Conservation (phyloP, 1,140 invertebrate species). For the Hetaerina americana region DNA sequence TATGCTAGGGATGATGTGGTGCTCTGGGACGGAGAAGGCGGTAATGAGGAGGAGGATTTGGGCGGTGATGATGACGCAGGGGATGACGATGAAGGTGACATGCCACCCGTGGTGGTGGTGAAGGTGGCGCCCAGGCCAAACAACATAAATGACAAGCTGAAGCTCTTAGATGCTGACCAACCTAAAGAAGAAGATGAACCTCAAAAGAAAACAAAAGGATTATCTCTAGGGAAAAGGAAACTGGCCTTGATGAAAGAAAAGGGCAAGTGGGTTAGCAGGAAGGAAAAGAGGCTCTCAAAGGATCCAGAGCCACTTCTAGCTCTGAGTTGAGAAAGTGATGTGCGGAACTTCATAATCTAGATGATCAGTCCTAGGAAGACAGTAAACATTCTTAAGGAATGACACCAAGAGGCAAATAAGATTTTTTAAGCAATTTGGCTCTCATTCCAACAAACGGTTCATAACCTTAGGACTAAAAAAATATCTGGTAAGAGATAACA, state of each 20-base stretch:
- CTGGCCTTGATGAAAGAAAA: slow-evolving; percentile 45
- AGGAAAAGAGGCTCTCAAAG: slow-evolving; percentile 23
- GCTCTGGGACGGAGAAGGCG: neutral
- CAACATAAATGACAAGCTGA: slow-evolving; percentile 67
- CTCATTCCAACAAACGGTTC: slow-evolving; percentile 31
- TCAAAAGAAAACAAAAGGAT: slow-evolving; percentile 27
- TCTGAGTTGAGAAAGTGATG: slow-evolving; percentile 45
- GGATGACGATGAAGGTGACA: neutral
- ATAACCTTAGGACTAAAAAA: slow-evolving; percentile 15
- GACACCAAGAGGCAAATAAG: no score
- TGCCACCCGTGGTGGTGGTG: neutral
- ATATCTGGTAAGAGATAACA: slow-evolving; percentile 16
- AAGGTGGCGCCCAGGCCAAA: slow-evolving; percentile 34
- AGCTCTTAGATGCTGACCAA: slow-evolving; percentile 46
- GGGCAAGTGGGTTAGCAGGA: slow-evolving; percentile 34
- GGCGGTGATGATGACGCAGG: neutral
- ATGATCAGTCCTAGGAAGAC: no score
- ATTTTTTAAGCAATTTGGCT: no score
- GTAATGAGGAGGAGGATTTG: neutral
- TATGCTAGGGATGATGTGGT: neutral
- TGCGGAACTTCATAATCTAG: no score
- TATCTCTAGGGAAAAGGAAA: slow-evolving; percentile 49
- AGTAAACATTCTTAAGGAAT: no score
- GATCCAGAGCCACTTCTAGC: slow-evolving; percentile 49
- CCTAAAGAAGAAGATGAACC: neutral